Conservation (phyloP, 1,140 invertebrate species). For the Drosophila paulistorum region DNA sequence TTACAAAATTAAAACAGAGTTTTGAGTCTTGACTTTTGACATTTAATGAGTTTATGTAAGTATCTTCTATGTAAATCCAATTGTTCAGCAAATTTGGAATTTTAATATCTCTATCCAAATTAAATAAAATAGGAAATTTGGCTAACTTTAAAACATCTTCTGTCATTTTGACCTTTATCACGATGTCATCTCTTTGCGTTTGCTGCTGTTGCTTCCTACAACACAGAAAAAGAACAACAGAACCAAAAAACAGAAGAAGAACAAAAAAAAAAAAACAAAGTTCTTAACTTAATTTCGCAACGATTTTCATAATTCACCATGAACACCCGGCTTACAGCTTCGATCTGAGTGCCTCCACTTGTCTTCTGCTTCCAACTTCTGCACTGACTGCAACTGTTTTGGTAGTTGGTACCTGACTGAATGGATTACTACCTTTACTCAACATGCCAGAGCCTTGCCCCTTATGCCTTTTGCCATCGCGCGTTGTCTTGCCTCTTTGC, state of each 20-base stretch:
- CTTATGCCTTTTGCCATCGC: not conserved
- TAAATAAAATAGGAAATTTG: too few relatives aligned
- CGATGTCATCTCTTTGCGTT: constrained; percentile 28
- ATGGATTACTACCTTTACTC: constrained; percentile 14
- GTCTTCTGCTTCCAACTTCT: constrained; percentile 6
- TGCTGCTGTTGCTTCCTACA: constrained; percentile 39
- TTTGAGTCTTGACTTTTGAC: too few relatives aligned
- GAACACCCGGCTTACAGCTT: constrained; percentile 53
- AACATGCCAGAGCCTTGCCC: not conserved
- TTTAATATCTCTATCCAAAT: too few relatives aligned
- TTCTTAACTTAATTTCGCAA: constrained; percentile 82
- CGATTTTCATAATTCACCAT: constrained; percentile 83
- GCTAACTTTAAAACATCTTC: too few relatives aligned
- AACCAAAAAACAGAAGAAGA: constrained; percentile 6
- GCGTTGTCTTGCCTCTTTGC: constrained; percentile 12
- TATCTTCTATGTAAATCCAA: too few relatives aligned
- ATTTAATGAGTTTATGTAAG: too few relatives aligned
- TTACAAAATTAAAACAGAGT: too few relatives aligned
- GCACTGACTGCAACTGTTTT: constrained; percentile 72
- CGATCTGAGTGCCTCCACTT: constrained; percentile 43
- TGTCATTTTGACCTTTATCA: constrained; percentile 10
- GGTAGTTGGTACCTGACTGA: constrained; percentile 55
- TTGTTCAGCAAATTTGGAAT: too few relatives aligned
- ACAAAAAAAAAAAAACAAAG: constrained; percentile 15
- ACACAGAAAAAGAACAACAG: constrained; percentile 37